Conservation (phyloP, 2,888 invertebrate genomes). For the Leucophenga montana region DNA sequence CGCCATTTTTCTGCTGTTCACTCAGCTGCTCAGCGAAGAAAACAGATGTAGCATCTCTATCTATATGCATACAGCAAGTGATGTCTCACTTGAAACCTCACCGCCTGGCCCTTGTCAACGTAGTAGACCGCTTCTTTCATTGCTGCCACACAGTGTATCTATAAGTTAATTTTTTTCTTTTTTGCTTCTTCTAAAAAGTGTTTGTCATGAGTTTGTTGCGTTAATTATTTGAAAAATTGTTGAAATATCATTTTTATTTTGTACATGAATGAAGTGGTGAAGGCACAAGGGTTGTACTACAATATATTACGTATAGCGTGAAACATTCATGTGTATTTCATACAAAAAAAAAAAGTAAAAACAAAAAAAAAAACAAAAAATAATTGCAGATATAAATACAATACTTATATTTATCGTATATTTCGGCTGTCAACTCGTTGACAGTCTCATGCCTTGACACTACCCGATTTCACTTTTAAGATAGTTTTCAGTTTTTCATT, state of each 20-base stretch:
- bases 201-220: conserved; percentile 14
- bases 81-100: too few species aligned
- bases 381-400: neutral
- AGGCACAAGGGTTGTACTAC: too few species aligned
- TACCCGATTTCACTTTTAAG: neutral
- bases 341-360: too few species aligned
- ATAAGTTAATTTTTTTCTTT: neutral
- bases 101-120: neutral
- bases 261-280: too few species aligned
- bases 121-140: neutral
- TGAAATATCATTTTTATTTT: conserved; percentile 8
- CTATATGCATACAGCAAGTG: too few species aligned
- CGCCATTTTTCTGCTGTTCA: too few species aligned
- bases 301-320: too few species aligned
- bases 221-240: conserved; percentile 26
- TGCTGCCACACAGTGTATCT: neutral
- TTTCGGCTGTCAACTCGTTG: neutral
- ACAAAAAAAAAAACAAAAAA: too few species aligned
- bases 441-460: neutral
- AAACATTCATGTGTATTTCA: too few species aligned
- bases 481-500: neutral
- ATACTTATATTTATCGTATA: neutral
- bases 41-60: too few species aligned
- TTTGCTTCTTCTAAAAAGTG: neutral
- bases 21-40: too few species aligned